phyloP scores from a whole-genome alignment of 1,140 invertebrate species.

The Gryllus bimaculatus region DNA sequence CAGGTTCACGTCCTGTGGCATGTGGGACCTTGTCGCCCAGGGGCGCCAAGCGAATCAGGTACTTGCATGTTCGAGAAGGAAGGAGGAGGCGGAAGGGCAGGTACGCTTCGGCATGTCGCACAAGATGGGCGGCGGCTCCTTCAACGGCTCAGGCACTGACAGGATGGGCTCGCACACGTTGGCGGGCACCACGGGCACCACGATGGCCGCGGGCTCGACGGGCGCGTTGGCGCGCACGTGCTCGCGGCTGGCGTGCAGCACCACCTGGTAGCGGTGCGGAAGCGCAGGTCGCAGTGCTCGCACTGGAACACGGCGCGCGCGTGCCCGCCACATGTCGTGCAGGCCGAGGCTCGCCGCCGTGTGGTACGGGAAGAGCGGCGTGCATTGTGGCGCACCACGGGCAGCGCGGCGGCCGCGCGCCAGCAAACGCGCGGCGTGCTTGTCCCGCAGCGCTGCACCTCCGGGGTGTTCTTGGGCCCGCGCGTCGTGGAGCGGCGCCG shows the following conservation, averaged over 20 bases:
- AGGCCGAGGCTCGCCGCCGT: constrained; percentile 36
- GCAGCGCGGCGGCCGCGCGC: constrained; percentile 29
- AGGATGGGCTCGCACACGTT: background rate
- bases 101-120: background rate
- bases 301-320: constrained; percentile 30
- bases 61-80: background rate
- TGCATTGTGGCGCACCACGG: constrained; percentile 28
- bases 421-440: constrained; percentile 30
- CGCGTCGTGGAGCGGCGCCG: background rate
- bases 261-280: constrained; percentile 36
- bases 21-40: background rate
- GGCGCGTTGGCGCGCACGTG: constrained; percentile 26
- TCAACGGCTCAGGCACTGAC: background rate
- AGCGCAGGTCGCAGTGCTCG: constrained; percentile 34
- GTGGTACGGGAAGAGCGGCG: constrained; percentile 36
- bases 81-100: background rate
- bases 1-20: background rate
- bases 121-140: background rate
- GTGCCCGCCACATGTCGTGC: constrained; percentile 38
- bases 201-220: background rate
- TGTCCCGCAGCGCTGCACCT: constrained; percentile 25
- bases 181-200: background rate
- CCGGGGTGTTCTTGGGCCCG: background rate
- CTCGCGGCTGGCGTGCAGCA: constrained; percentile 34
- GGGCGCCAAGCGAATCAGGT: background rate